A percentile compares a stretch with the other conserved stretches of the same genome.
These are phyloP conservation scores for Nothobranchius furzeri DNA, from an alignment of 2,113 vertebrate species.

Conservation along the genomic window DNA sequence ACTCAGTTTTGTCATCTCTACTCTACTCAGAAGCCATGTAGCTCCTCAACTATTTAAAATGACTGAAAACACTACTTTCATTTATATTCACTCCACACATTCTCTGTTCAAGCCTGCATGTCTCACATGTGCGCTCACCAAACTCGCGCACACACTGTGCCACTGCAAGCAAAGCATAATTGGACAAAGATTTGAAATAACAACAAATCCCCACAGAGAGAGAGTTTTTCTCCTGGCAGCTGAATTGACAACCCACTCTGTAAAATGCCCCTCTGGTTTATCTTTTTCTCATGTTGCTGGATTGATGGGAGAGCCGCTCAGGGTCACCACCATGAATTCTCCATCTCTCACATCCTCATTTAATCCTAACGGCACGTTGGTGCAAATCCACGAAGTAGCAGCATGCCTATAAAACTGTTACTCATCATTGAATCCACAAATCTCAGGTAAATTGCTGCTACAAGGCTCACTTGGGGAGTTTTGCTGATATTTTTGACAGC, in stretches of 20 bases:
- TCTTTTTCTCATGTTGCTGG: constrained; percentile 36
- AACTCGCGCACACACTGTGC: neutral
- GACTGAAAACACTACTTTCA: too few relatives aligned
- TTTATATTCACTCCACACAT: neutral
- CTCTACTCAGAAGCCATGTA: too few relatives aligned
- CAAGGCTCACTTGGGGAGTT: neutral
- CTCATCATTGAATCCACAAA: constrained; percentile 1
- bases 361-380: constrained; percentile 48
- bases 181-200: constrained; percentile 73
- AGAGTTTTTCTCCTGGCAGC: constrained; percentile 55
- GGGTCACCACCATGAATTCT: constrained; percentile 30
- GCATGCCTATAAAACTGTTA: constrained; percentile 38
- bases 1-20: too few relatives aligned
- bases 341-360: constrained; percentile 25
- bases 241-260: constrained; percentile 65
- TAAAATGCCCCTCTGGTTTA: constrained; percentile 56
- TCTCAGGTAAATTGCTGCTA: neutral
- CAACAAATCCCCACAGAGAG: constrained; percentile 44
- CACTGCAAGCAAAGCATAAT: constrained; percentile 55
- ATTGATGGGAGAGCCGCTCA: constrained; percentile 23
- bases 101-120: constrained; percentile 9
- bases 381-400: constrained; percentile 32
- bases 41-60: too few relatives aligned
- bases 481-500: too few relatives aligned
- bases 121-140: constrained; percentile 10